Conservation (phyloP, 2,888 invertebrate genomes). For the Temnothorax unifasciatus region DNA sequence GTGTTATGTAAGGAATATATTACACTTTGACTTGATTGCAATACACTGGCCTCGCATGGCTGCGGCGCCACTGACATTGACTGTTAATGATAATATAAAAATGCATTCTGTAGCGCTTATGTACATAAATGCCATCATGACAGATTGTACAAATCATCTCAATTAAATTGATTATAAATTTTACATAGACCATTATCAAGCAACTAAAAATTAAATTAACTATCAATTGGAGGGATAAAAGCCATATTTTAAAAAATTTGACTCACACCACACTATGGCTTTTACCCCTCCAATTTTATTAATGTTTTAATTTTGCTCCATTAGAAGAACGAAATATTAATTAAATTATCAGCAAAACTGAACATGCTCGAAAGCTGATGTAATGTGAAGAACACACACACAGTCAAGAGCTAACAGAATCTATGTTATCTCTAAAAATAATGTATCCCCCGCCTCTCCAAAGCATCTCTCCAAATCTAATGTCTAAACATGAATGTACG, state of each 20-base stretch:
- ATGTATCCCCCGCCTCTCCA: neutral
- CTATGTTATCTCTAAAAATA: constrained; percentile 13
- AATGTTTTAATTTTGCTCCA: constrained; percentile 1
- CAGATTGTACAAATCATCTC: neutral
- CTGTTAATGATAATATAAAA: neutral
- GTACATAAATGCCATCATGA: neutral
- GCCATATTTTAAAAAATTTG: no score
- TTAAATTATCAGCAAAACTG: neutral
- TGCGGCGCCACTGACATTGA: neutral
- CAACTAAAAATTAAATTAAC: neutral
- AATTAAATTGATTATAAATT: neutral
- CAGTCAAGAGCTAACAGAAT: constrained; percentile 1
- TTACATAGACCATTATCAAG: neutral
- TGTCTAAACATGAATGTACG: neutral
- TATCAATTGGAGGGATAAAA: no score
- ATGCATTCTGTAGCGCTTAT: neutral
- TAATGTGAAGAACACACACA: neutral
- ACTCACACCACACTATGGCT: no score
- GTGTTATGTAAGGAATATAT: neutral
- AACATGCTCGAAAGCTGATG: neutral
- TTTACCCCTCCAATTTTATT: neutral
- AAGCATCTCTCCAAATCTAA: neutral
- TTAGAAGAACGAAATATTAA: constrained; percentile 11
- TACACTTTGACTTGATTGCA: neutral
- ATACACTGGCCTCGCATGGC: neutral